Conservation (phyloP, 1,140 invertebrate genomes). For the Scylla paramamosain region DNA sequence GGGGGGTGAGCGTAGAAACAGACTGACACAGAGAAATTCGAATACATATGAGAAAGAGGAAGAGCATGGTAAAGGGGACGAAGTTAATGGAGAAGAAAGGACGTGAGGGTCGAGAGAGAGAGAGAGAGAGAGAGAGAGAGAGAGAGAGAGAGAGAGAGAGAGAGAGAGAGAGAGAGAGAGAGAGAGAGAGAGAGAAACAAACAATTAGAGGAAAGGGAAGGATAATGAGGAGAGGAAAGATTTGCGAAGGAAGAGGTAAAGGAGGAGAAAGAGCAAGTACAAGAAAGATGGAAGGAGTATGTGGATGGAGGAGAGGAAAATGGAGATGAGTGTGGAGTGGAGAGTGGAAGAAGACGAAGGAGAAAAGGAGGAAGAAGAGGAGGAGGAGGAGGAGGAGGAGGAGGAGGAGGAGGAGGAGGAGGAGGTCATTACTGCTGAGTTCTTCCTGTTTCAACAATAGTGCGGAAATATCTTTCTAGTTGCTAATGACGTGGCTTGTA, state of each 20-base stretch:
- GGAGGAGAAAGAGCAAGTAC: background rate
- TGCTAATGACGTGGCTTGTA: no score
- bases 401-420: background rate
- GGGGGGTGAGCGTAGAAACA: background rate
- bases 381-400: background rate
- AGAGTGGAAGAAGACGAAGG: background rate
- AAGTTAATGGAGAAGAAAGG: background rate
- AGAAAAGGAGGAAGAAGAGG: background rate
- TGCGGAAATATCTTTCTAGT: no score
- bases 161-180: conserved; percentile 41
- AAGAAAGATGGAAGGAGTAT: background rate
- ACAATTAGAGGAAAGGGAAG: no score
- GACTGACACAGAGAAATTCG: background rate
- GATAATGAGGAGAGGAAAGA: background rate
- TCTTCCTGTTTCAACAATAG: no score
- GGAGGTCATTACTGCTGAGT: background rate
- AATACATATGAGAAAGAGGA: no score
- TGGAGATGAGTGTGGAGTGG: background rate
- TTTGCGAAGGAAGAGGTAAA: background rate
- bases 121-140: background rate
- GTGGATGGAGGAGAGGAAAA: background rate
- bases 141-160: conserved; percentile 29
- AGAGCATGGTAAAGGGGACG: no score
- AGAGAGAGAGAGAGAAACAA: conserved; percentile 1
- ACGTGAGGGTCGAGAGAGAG: no score